phyloP scores from a whole-genome alignment of 2,888 invertebrate species.

The Pseudoips prasinana region DNA sequence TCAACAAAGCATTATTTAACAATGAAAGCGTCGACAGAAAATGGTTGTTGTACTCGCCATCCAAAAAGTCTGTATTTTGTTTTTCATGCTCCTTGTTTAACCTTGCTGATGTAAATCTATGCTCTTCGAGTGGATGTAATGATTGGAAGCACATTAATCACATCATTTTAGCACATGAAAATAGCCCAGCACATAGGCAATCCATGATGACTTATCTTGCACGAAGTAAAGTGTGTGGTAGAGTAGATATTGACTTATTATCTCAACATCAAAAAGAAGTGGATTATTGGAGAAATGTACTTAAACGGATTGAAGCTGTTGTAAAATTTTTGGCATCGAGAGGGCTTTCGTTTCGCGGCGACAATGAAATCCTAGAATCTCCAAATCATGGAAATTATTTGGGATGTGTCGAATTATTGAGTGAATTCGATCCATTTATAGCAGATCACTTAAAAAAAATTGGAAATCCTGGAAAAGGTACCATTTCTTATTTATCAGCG shows the following conservation, averaged over 20 bases:
- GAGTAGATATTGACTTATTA: slow-evolving; percentile 15
- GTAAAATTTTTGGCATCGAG: slow-evolving; percentile 19
- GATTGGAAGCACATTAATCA: slow-evolving; percentile 19
- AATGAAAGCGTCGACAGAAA: slow-evolving; percentile 21
- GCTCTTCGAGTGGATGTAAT: slow-evolving; percentile 18
- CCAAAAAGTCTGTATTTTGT: slow-evolving; percentile 21
- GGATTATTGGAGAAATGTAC: slow-evolving; percentile 23
- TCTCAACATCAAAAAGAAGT: slow-evolving; percentile 10
- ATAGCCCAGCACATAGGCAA: slow-evolving; percentile 15
- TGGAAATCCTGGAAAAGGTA: slow-evolving; percentile 6
- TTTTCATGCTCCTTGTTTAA: slow-evolving; percentile 20
- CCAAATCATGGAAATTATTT: slow-evolving; percentile 21
- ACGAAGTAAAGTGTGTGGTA: slow-evolving; percentile 17
- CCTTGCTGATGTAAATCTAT: slow-evolving; percentile 11
- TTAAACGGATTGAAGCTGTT: slow-evolving; percentile 22
- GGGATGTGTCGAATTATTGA: slow-evolving; percentile 11
- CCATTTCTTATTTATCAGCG: slow-evolving; percentile 9
- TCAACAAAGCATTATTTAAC: slow-evolving; percentile 19
- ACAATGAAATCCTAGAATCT: slow-evolving; percentile 18
- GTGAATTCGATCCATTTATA: slow-evolving; percentile 14
- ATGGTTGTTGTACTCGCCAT: slow-evolving; percentile 24
- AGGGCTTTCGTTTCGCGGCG: slow-evolving; percentile 25
- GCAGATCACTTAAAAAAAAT: background rate
- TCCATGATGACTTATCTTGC: slow-evolving; percentile 21
- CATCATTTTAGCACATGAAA: slow-evolving; percentile 17